Base-by-base conservation (phyloP, 2,888 invertebrate genomes). In the Gastrophysa polygoni region DNA sequence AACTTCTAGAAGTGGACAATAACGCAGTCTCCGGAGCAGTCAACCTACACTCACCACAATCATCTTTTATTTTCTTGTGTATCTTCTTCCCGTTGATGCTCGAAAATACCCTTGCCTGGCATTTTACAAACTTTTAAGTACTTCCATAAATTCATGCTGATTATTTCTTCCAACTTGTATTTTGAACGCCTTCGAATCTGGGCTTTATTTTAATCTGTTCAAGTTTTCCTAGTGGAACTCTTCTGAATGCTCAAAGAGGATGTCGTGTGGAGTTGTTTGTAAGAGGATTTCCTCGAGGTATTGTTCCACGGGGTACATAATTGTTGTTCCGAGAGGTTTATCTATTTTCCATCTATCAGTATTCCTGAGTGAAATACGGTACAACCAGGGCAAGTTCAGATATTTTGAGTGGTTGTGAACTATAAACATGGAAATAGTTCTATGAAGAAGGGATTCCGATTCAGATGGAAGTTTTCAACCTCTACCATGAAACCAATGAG, bases 91-190 rank as follows among this genome's bases (percentile, higher is more conserved):
- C 54, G 60, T 60, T 59, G 57, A 54, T 24, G 60, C 63, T 64
- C 54, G 54, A 57, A 63, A 62, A 66, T 61, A 57, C 56, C 50
- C 18, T 29, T 57, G 57, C 65, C 63, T 63, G 55, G 62, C 57
- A 51, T 54, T 66, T 65, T 57, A 52, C 47, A 52, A 70, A 70
- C 64, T 70, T 66, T 68, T 66, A 67, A 68, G 70, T 68, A 68
- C 68, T 68, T 68, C 62, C 64, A 68, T 68, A 70, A 68, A 68
- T 70, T 70, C 68, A 68, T 68, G 66, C 68, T 67, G 67, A 67
- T 68, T 68, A 70, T 67, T 67, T 67, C 57, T 59, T 54, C 65
- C 63, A 64, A 70, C 62, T 67, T 66, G 57, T 63, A 69, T 66
- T 66, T 50, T 60, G 57, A 68, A 63, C 66, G 61, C 59, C 60